Base-by-base conservation (phyloP, 2,797 vertebrate genomes). In the Lindbergichthys nudifrons region DNA sequence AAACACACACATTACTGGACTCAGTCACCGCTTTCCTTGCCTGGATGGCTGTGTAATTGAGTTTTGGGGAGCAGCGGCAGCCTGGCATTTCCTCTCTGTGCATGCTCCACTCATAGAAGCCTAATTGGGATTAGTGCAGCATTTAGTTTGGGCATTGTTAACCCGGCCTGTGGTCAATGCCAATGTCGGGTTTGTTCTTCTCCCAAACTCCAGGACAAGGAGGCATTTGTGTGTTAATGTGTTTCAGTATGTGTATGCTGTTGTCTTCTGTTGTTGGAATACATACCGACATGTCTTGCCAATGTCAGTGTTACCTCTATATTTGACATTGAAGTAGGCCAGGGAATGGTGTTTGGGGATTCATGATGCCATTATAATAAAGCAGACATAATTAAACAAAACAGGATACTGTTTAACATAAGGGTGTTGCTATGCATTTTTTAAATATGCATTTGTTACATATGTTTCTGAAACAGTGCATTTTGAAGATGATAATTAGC, bases 91-190 rank as follows among this genome's bases (percentile, higher is more conserved):
- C 75, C 65, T 83, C 51, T 52, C 75, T 48, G 77, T 81, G 84
- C 83, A 77, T 80, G 65, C 82, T 87, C 73, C 79, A 73, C 77
- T 92, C 88, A 89, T 93, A 77, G 81, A 85, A 60, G 84, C 82
- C 85, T 91, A 93, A 93, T 88, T 92, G 87, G 88, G 87, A 94
- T 93, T 93, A 92, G 81, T 75, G 80, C 87, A 85, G 80, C 74
- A 72, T 87, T 89, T 91, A 90, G 88, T 87, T 87, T 87, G 88
- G 84, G 82, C 78, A 56, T 81, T 84, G 83, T 87, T 87, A 85
- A 82, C 78, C 13, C 80, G 78, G 79, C 81, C 75, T 63, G 80
- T 81, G 88, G 88, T 88, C 88, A 85, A 32, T 80, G 89, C 85
- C 88, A 92, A 66, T 61, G 71, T 82, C 61, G 57, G 72, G 72